Conservation (phyloP, 1,140 invertebrate genomes). For the Glomeris maerens region DNA sequence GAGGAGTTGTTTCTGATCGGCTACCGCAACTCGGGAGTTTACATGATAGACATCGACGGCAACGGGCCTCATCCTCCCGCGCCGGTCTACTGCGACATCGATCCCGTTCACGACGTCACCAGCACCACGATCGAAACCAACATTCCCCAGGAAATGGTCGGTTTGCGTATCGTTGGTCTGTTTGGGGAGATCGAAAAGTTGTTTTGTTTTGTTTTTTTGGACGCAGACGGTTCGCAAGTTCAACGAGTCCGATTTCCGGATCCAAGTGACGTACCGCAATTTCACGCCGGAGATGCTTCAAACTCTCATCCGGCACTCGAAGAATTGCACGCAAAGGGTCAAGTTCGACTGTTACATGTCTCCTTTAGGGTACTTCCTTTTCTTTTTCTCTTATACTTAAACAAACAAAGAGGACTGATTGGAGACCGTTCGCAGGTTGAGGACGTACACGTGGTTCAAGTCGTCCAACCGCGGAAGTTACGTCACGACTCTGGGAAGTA, state of each 20-base stretch:
- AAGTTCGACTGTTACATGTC: slow-evolving; percentile 83
- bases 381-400: neutral
- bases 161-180: slow-evolving; percentile 7
- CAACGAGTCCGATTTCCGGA: slow-evolving; percentile 58
- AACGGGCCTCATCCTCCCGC: slow-evolving; percentile 79
- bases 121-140: slow-evolving; percentile 87
- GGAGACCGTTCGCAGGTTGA: slow-evolving; percentile 39
- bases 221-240: slow-evolving; percentile 57
- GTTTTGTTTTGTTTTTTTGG: slow-evolving; percentile 12
- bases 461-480: slow-evolving; percentile 47
- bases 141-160: slow-evolving; percentile 62
- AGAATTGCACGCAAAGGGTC: slow-evolving; percentile 76
- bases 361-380: slow-evolving; percentile 42
- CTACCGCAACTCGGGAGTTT: slow-evolving; percentile 73
- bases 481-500: slow-evolving; percentile 68
- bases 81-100: slow-evolving; percentile 79
- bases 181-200: too few species aligned
- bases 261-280: slow-evolving; percentile 71
- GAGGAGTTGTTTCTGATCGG: slow-evolving; percentile 73
- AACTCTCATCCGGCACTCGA: slow-evolving; percentile 70
- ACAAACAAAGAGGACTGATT: neutral
- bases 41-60: slow-evolving; percentile 79
- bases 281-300: slow-evolving; percentile 79
- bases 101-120: slow-evolving; percentile 54
- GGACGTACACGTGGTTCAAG: slow-evolving; percentile 78